Base-by-base conservation (phyloP, 53 echinoderm and acorn worm species). In the Holothuria scabra region DNA sequence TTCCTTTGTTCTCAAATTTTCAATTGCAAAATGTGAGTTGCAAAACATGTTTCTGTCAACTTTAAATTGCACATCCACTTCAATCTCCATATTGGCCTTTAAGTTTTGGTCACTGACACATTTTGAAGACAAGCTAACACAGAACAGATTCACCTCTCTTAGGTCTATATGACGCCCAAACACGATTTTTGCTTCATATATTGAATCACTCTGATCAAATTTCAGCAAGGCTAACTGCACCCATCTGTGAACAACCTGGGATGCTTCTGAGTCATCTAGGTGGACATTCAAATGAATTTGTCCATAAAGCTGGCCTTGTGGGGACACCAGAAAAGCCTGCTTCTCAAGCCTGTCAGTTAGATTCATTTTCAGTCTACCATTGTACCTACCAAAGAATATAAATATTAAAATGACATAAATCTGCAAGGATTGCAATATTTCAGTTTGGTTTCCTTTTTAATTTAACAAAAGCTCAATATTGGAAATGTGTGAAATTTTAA, bases 111-210 rank as follows among this genome's bases (percentile, higher is more conserved):
- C 68, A 18, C 38, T 32, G 0, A 68, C 68, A 34, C 68, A 68
- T 22, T 34, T 16, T 41, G 34, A 7, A 1, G 68, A 68, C 22
- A 68, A 34, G 35, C 35, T 68, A 3, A 68, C 34, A 33, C 38
- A 68, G 35, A 68, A 68, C 21, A 35, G 5, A 33, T 68, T 35
- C 34, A 68, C 34, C 13, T 68, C 68, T 68, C 68, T 68, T 34
- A 68, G 68, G 3, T 68, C 68, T 14, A 68, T 8, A 33, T 68
- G 14, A 11, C 68, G 34, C n/a, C 22, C 35, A 30, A 3, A 34
- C 10, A 68, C 68, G 21, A 68, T 68, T 33, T 68, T 22, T 34
- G 68, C 68, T 33, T 68, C 68, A 34, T 68, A 68, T 12, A 68
- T 22, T 11, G 14, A 35, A 10, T 66, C 66, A 10, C 34, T 21